These are phyloP conservation scores for Cromileptes altivelis DNA, from an alignment of 2,113 vertebrate species.

Conservation along the genomic window DNA sequence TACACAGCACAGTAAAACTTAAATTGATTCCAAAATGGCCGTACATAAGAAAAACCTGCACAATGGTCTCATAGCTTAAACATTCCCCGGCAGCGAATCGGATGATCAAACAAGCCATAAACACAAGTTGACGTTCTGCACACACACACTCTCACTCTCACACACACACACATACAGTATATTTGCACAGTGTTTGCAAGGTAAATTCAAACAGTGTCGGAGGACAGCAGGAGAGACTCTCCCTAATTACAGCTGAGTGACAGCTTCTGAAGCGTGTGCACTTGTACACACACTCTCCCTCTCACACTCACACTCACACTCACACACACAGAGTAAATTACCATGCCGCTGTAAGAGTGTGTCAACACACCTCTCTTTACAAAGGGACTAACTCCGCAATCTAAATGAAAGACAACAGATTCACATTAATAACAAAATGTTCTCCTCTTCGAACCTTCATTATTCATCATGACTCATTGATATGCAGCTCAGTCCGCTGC, in stretches of 20 bases:
- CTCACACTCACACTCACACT: conserved; percentile 29
- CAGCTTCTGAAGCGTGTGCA: conserved; percentile 58
- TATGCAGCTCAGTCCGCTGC: conserved; percentile 60
- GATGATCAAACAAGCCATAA: conserved; percentile 52
- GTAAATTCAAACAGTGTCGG: conserved; percentile 69
- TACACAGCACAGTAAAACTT: conserved; percentile 3
- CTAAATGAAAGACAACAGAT: conserved; percentile 78
- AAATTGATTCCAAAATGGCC: conserved; percentile 21
- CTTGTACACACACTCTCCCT: conserved; percentile 15
- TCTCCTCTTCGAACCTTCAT: conserved; percentile 65
- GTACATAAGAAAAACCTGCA: conserved; percentile 11
- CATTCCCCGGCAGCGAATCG: conserved; percentile 22
- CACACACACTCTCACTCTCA: conserved; percentile 6
- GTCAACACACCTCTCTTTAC: conserved; percentile 75
- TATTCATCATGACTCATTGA: conserved; percentile 76
- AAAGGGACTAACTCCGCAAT: conserved; percentile 65
- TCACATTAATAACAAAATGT: conserved; percentile 73
- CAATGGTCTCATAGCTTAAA: conserved; percentile 23
- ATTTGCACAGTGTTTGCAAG: conserved; percentile 59
- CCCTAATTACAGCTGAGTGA: conserved; percentile 74
- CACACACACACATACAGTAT: conserved; percentile 11
- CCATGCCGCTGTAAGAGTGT: conserved; percentile 45
- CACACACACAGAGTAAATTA: conserved; percentile 53
- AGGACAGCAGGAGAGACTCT: conserved; percentile 60
- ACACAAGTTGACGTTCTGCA: conserved; percentile 25